Conservation (phyloP, 2,113 vertebrate genomes). For the Peucedramus taeniatus region DNA sequence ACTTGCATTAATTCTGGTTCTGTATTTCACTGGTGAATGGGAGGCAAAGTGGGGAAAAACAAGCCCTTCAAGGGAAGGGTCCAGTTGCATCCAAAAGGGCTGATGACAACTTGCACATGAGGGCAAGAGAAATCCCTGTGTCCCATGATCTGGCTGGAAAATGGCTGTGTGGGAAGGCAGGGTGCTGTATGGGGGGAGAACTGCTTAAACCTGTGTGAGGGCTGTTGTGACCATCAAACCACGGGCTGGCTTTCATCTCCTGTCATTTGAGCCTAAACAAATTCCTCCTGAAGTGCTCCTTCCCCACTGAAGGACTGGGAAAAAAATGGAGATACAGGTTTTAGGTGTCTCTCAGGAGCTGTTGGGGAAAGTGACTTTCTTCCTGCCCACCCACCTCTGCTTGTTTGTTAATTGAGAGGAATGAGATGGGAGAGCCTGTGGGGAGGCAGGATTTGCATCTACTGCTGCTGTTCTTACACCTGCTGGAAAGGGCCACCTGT, state of each 20-base stretch:
- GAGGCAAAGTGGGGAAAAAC: not conserved
- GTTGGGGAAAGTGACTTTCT: not conserved
- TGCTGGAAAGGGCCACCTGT: not conserved
- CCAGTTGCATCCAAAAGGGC: not conserved
- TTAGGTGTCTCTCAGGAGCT: not conserved
- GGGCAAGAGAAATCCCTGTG: not conserved
- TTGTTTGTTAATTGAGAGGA: not conserved
- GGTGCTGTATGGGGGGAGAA: not conserved
- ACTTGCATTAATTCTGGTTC: not conserved
- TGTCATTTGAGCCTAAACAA: not conserved
- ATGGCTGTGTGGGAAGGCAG: not conserved
- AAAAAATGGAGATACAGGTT: not conserved
- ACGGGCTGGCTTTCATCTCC: not conserved
- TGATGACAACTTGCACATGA: not conserved
- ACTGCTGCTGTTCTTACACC: not conserved
- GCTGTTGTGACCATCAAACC: not conserved
- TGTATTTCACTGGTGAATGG: not conserved
- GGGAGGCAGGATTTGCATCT: not conserved
- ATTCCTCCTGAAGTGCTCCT: not conserved
- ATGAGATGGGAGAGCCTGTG: fast-evolving
- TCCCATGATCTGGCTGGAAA: not conserved
- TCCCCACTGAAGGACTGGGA: not conserved
- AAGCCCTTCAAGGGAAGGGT: not conserved
- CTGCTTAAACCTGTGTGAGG: not conserved
- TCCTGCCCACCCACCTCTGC: not conserved